phyloP scores from a whole-genome alignment of 2,113 vertebrate genomes.

The Catagonus wagneri region DNA sequence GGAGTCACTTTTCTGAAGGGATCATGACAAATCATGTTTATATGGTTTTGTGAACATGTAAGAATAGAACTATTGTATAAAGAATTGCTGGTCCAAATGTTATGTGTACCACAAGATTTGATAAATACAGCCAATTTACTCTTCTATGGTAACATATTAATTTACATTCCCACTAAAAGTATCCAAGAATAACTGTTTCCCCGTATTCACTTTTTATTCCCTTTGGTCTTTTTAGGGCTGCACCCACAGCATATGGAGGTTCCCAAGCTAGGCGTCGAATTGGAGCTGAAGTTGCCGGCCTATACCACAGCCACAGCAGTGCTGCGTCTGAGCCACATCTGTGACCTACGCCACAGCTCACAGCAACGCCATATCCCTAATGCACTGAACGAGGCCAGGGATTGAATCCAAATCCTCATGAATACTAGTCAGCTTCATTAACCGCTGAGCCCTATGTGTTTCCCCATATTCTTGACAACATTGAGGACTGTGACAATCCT shows the following conservation, averaged over 20 bases:
- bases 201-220: neutral
- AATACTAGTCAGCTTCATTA: no score
- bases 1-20: neutral
- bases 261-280: no score
- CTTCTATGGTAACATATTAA: neutral
- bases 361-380: no score
- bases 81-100: neutral
- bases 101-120: neutral
- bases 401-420: no score
- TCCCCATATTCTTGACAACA: slow-evolving; percentile 8
- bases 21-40: neutral
- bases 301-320: no score
- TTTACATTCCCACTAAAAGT: neutral
- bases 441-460: neutral
- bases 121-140: neutral
- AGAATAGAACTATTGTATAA: neutral
- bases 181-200: neutral
- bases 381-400: no score
- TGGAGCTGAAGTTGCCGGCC: no score
- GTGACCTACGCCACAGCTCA: no score
- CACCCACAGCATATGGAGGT: no score
- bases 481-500: neutral
- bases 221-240: no score
- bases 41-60: neutral
- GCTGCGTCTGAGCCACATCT: no score